Percentiles rank a stretch among this genome's conserved stretches.
Conservation (phyloP, 2,888 invertebrate species). For the Drosophila nr. perissopoda region DNA sequence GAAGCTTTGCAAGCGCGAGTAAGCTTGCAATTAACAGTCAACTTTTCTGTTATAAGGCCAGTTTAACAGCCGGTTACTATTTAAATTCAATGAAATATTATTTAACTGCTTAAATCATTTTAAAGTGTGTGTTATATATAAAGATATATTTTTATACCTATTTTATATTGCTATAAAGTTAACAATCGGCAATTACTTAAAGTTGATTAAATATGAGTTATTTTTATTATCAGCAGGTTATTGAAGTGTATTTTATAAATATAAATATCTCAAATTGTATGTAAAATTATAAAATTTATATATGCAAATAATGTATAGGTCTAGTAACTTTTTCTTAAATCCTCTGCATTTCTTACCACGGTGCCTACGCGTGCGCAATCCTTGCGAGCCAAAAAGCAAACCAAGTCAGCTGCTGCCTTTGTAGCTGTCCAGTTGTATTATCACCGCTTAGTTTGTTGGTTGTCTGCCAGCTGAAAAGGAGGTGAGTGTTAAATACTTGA, state of each 20-base stretch:
- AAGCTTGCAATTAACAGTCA: conserved; percentile 26
- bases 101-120: background rate
- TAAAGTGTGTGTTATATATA: background rate
- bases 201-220: background rate
- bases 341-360: conserved; percentile 16
- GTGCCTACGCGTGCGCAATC: conserved; percentile 51
- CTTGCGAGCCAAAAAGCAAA: conserved; percentile 3
- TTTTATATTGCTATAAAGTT: background rate
- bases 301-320: background rate
- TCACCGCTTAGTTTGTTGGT: conserved; percentile 24
- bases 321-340: background rate
- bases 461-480: conserved; percentile 28
- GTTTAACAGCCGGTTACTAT: conserved; percentile 21
- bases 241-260: background rate
- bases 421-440: conserved; percentile 30
- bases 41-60: conserved; percentile 8
- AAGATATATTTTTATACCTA: background rate
- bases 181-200: conserved; percentile 17
- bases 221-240: no score
- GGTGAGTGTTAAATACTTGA: conserved; percentile 19
- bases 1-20: background rate
- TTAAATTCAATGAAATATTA: background rate
- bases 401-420: conserved; percentile 45
- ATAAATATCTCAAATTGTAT: background rate
- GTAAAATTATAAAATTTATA: background rate